Conservation (phyloP, 1,140 invertebrate species). For the Platorchestia sp. region DNA sequence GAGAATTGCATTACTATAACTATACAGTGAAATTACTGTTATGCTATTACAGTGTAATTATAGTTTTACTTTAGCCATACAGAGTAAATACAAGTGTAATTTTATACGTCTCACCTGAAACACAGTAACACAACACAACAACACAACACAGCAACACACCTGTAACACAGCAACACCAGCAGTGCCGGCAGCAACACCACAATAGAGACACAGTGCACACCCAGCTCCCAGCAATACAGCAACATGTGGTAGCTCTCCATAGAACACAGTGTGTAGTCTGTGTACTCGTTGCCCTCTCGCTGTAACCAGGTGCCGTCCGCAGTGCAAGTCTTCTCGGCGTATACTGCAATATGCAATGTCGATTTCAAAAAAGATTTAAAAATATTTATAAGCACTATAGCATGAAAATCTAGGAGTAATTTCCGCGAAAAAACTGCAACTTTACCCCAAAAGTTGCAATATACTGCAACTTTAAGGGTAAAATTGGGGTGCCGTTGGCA, state of each 20-base stretch:
- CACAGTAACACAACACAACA: no score
- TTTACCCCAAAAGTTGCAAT: no score
- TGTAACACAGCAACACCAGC: conserved; percentile 56
- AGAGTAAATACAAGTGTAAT: no score
- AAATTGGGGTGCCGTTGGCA: no score
- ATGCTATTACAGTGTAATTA: no score
- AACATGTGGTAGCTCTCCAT: conserved; percentile 56
- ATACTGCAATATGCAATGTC: conserved; percentile 32
- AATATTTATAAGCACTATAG: neutral
- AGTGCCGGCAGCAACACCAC: conserved; percentile 51
- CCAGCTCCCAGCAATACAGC: conserved; percentile 58
- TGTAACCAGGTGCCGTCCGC: conserved; percentile 52
- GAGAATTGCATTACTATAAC: no score
- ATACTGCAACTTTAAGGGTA: no score
- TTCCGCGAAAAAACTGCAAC: no score
- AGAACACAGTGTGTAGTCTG: conserved; percentile 58
- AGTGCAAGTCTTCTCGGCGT: conserved; percentile 56
- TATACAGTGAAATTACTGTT: no score
- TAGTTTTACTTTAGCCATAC: no score
- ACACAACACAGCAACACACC: conserved; percentile 10
- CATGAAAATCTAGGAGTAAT: no score
- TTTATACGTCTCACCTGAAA: no score
- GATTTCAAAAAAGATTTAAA: neutral
- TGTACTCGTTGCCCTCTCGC: conserved; percentile 46
- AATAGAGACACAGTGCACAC: conserved; percentile 56